Evolutionary conservation across 2,888 invertebrate species (phyloP), one percentile per base, ranked within the genome.

Genomic region (Pegoplata infirma): DNA sequence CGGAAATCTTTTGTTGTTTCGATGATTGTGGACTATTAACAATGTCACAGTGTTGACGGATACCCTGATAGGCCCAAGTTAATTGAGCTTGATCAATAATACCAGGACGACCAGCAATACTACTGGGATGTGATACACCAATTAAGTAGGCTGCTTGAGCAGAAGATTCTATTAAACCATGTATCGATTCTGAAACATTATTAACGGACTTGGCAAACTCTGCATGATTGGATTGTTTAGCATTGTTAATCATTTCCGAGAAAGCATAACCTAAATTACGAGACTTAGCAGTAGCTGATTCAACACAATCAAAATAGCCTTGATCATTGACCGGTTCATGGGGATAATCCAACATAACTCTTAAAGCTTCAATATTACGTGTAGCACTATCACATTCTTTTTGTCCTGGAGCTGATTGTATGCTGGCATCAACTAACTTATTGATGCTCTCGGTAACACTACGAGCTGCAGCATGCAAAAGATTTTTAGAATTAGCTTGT

Each of bases 311-410:
- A 89, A 96, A 98, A 91, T 98, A 99, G 0, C 96, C 94, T 69
- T 93, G 93, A 82, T 97, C 97, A 83, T 93, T 95, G 83, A 98
- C 92, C 0, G 98, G 97, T 88, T 98, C 96, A 58, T 93, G 93
- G 16, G 98, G 97, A 86, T 95, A 94, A 82, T 95, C 94, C 58
- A 99, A 91, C 78, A 98, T 91, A 1, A 95, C 94, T 17, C 94
- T 92, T 89, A 96, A 93, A 71, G 96, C 94, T 89, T 96, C 95
- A 75, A 99, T 97, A 88, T 96, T 96, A 81, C 98, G 92, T 66
- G 98, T 94, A 0, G 98, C 98, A 82, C 96, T 98, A 87, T 97
- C 97, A 90, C 99, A 99, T 87, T 99, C 98, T 88, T 96, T 97
- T 90, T 98, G 98, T 0, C 98, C 98, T 0, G 98, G 98, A 0